Evolutionary conservation across 2,797 vertebrate species (phyloP).

Genomic region (Myiotriccus ornatus): DNA sequence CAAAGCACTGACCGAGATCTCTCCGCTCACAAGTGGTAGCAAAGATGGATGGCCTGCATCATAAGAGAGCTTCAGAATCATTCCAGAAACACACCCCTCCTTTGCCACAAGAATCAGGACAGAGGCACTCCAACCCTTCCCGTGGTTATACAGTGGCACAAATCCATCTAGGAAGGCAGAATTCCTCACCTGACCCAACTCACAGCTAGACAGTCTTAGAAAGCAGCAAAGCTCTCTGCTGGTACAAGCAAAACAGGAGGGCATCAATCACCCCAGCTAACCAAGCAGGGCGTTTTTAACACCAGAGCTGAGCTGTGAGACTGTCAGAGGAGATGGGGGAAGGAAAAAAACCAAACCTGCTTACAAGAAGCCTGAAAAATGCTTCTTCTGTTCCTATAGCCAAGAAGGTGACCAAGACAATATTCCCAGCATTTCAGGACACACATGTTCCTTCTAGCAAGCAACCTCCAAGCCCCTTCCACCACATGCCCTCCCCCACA

Average conservation of each 20-base stretch:
- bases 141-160: not conserved
- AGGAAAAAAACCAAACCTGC: not conserved
- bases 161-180: not conserved
- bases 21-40: not conserved
- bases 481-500: not conserved
- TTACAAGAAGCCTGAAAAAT: not conserved
- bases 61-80: not conserved
- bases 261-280: constrained; percentile 9
- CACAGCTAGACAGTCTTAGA: not conserved
- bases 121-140: constrained; percentile 16
- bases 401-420: not conserved
- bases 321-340: not conserved
- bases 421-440: not conserved
- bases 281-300: not conserved
- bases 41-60: not conserved
- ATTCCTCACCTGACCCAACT: not conserved
- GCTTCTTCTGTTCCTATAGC: not conserved
- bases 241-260: not conserved
- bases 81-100: not conserved
- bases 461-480: not conserved
- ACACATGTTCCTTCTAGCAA: not conserved
- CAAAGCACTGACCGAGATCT: not conserved
- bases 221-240: not conserved
- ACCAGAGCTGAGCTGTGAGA: not conserved
- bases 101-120: constrained; percentile 10